phyloP scores from a whole-genome alignment of 2,113 vertebrate species.

The Tautogolabrus adspersus region DNA sequence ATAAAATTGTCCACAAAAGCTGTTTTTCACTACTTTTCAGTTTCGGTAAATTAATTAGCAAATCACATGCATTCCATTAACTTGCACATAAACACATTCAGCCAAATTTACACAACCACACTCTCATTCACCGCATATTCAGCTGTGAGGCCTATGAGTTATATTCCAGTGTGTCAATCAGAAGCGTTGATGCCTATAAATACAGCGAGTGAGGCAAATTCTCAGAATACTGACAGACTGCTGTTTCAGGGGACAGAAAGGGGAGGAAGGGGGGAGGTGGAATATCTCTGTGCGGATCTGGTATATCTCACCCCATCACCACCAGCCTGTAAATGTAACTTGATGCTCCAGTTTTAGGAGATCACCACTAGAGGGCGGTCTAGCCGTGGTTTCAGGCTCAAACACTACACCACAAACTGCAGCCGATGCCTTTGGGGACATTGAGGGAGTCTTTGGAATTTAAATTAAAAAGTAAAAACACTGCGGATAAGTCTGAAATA shows the following conservation, averaged over 20 bases:
- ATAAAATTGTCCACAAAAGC: no score
- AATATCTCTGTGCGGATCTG: constrained; percentile 38
- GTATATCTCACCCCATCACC: constrained; percentile 48
- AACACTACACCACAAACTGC: background rate
- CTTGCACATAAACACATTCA: background rate
- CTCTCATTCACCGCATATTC: constrained; percentile 25
- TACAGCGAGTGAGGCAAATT: constrained; percentile 55
- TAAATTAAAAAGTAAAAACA: constrained; percentile 7
- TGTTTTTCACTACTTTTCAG: no score
- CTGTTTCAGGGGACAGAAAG: no score
- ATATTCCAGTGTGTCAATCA: constrained; percentile 35
- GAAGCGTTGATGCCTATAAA: constrained; percentile 64
- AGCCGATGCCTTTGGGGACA: background rate
- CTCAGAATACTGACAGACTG: constrained; percentile 53
- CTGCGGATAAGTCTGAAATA: constrained; percentile 3
- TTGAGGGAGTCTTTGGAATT: constrained; percentile 20
- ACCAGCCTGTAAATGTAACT: constrained; percentile 18
- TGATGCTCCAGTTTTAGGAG: constrained; percentile 13
- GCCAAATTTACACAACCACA: background rate
- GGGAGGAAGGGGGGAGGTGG: constrained; percentile 3
- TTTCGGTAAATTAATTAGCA: no score
- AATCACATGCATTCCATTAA: no score
- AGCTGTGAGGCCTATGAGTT: constrained; percentile 48
- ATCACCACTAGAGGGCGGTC: constrained; percentile 60
- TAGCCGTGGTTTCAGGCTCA: constrained; percentile 1